A percentile compares a stretch with the other conserved stretches of the same genome.
Evolutionary conservation across 2,888 invertebrate species (phyloP).

Genomic region (Pelosia muscerda): DNA sequence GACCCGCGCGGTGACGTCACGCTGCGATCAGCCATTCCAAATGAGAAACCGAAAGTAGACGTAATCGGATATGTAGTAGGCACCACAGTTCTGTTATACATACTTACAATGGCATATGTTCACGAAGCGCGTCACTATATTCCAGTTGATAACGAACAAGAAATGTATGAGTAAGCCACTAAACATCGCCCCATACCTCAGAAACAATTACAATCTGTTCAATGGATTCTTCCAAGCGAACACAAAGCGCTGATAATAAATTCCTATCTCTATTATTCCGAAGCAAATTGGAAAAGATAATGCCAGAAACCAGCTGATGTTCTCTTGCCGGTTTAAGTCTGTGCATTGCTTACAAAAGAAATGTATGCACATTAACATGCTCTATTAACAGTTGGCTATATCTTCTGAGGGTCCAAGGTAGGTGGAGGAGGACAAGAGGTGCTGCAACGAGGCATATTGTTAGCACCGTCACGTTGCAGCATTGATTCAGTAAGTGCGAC

Average conservation of each 20-base stretch:
- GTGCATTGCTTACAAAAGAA: not conserved
- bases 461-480: no score
- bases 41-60: conserved; percentile 18
- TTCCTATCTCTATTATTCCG: not conserved
- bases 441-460: no score
- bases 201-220: not conserved
- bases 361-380: not conserved
- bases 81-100: not conserved
- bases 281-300: no score
- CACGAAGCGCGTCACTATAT: not conserved
- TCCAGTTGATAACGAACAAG: conserved; percentile 1
- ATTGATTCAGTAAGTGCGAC: no score
- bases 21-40: conserved; percentile 4
- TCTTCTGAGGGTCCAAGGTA: no score
- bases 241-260: conserved; percentile 6
- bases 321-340: not conserved
- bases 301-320: not conserved
- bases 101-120: not conserved
- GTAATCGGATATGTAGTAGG: not conserved
- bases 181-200: not conserved
- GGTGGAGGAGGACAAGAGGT: no score
- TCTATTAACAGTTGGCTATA: not conserved
- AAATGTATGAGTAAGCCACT: conserved; percentile 1
- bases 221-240: conserved; percentile 7
- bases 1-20: conserved; percentile 18